phyloP scores from a whole-genome alignment of 2,888 invertebrate species.

The Polyommatus iphigenia region DNA sequence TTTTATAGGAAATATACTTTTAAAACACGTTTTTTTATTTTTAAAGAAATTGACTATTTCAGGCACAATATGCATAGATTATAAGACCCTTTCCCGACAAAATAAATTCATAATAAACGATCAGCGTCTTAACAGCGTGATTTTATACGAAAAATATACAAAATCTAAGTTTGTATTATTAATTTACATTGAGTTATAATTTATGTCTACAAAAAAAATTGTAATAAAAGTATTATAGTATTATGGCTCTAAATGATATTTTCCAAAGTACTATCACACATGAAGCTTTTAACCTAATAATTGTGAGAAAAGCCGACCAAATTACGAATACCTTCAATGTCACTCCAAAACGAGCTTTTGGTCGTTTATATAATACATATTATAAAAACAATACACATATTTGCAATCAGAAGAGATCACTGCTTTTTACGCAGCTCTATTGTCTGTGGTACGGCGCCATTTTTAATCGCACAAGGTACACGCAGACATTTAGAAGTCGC shows the following conservation, averaged over 20 bases:
- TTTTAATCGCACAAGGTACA: background rate
- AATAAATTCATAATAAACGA: background rate
- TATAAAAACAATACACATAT: background rate
- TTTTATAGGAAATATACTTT: background rate
- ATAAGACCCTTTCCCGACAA: background rate
- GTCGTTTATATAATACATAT: background rate
- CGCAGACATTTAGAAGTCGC: background rate
- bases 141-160: background rate
- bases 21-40: background rate
- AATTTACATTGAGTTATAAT: background rate
- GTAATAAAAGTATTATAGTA: background rate
- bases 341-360: background rate
- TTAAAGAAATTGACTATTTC: constrained; percentile 4
- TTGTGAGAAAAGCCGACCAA: background rate
- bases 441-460: background rate
- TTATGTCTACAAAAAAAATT: background rate
- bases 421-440: background rate
- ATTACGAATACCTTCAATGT: background rate
- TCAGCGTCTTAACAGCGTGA: background rate
- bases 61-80: background rate
- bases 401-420: background rate
- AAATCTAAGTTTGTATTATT: background rate
- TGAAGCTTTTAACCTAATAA: constrained; percentile 3
- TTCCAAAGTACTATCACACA: constrained; percentile 7
- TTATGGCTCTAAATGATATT: background rate